These are phyloP conservation scores for Spea bombifrons DNA, from an alignment of 2,113 vertebrate genomes.

Conservation along the genomic window DNA sequence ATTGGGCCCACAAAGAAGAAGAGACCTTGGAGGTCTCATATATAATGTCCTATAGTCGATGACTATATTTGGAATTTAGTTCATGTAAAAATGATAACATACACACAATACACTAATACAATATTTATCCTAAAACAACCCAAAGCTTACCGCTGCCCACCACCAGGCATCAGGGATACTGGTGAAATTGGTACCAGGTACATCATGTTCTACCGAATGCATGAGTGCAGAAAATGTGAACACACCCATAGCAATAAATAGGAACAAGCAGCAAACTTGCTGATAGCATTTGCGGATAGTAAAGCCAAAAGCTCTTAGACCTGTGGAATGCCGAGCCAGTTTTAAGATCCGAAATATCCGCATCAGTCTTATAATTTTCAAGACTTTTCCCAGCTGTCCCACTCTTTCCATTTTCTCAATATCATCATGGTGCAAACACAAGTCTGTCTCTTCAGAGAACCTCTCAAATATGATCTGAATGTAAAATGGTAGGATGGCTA, in stretches of 20 bases:
- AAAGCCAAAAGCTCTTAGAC: constrained; percentile 86
- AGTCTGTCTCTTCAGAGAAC: constrained; percentile 63
- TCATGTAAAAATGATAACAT: too few relatives aligned
- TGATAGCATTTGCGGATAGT: constrained; percentile 88
- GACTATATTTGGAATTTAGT: too few relatives aligned
- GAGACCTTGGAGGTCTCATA: too few relatives aligned
- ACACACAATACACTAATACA: too few relatives aligned
- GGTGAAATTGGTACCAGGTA: constrained; percentile 80
- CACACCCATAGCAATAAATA: constrained; percentile 88
- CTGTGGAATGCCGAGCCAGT: constrained; percentile 84
- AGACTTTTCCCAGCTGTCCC: constrained; percentile 85
- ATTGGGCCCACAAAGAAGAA: too few relatives aligned
- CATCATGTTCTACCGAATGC: constrained; percentile 84
- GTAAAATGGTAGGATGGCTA: constrained; percentile 85
- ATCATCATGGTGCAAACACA: constrained; percentile 70
- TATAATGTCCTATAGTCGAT: too few relatives aligned
- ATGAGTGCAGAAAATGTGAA: constrained; percentile 88
- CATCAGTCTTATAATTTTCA: constrained; percentile 86
- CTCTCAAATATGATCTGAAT: constrained; percentile 79
- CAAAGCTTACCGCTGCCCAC: constrained; percentile 87
- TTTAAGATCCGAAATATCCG: constrained; percentile 89
- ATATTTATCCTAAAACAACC: too few relatives aligned
- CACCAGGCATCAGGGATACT: constrained; percentile 88
- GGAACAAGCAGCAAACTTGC: constrained; percentile 86
- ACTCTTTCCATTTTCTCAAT: constrained; percentile 79